Conservation (phyloP, 1,140 invertebrate species). For the Temnothorax nylanderi region DNA sequence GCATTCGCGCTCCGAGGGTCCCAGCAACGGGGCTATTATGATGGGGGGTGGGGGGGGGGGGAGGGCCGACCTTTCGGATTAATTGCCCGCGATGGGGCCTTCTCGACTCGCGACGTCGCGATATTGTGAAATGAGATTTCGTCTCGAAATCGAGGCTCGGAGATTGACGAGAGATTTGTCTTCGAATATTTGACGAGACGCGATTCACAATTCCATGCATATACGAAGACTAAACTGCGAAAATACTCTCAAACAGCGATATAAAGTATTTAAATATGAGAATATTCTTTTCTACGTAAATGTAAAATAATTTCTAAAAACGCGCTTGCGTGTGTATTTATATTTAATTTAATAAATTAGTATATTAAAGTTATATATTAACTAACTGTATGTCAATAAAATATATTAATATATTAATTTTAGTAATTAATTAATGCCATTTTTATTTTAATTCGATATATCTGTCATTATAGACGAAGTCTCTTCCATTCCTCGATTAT, state of each 20-base stretch:
- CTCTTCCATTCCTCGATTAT: conserved; percentile 18
- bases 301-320: background rate
- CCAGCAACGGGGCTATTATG: conserved; percentile 41
- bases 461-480: background rate
- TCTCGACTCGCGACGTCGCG: conserved; percentile 36
- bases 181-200: background rate
- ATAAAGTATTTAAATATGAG: background rate
- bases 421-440: background rate
- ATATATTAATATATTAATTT: background rate
- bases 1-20: conserved; percentile 37
- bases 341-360: background rate
- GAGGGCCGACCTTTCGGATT: conserved; percentile 47
- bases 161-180: conserved; percentile 8
- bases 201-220: background rate
- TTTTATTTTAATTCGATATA: background rate
- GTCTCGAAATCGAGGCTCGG: background rate
- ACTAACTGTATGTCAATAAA: background rate
- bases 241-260: background rate
- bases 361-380: background rate
- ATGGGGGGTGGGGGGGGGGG: background rate
- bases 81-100: conserved; percentile 45
- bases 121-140: conserved; percentile 26
- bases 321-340: background rate
- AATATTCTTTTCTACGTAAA: background rate
- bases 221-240: background rate